phyloP scores from a whole-genome alignment of 2,797 vertebrate species.

The Rhynchotus rufescens region DNA sequence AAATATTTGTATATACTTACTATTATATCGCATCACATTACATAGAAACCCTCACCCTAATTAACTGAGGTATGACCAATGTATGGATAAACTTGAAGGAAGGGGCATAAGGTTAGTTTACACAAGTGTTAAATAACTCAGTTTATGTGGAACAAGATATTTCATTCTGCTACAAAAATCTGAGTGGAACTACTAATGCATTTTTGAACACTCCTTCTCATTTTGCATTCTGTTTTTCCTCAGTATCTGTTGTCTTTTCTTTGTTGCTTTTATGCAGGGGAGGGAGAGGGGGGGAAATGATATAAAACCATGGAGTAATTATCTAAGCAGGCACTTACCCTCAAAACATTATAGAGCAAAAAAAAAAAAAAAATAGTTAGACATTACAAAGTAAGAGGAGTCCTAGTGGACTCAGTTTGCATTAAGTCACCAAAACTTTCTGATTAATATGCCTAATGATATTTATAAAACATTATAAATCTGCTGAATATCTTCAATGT shows the following conservation, averaged over 20 bases:
- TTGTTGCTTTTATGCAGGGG: neutral
- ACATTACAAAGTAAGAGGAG: neutral
- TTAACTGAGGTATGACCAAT: slow-evolving; percentile 28
- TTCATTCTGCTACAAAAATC: neutral
- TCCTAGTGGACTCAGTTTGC: neutral
- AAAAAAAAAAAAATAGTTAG: neutral
- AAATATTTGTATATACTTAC: slow-evolving; percentile 31
- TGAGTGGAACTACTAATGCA: neutral
- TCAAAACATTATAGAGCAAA: neutral
- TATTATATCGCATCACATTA: slow-evolving; percentile 8
- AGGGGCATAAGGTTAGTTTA: slow-evolving; percentile 48
- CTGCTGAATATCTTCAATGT: slow-evolving; percentile 4
- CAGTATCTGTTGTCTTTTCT: neutral
- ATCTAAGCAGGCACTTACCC: neutral
- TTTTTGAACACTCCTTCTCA: neutral
- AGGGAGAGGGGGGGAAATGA: neutral
- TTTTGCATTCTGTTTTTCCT: neutral
- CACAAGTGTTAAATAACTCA: slow-evolving; percentile 19
- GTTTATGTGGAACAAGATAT: slow-evolving; percentile 21
- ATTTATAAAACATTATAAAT: slow-evolving; percentile 12
- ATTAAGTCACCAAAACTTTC: slow-evolving; percentile 12
- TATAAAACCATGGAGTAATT: slow-evolving; percentile 7
- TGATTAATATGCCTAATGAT: slow-evolving; percentile 2
- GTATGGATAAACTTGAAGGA: slow-evolving; percentile 20
- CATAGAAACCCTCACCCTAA: slow-evolving; percentile 3